A percentile compares a stretch with the other conserved stretches of the same genome.
Evolutionary conservation across 1,140 invertebrate species (phyloP).

Genomic region (Leptoteleia sp.): DNA sequence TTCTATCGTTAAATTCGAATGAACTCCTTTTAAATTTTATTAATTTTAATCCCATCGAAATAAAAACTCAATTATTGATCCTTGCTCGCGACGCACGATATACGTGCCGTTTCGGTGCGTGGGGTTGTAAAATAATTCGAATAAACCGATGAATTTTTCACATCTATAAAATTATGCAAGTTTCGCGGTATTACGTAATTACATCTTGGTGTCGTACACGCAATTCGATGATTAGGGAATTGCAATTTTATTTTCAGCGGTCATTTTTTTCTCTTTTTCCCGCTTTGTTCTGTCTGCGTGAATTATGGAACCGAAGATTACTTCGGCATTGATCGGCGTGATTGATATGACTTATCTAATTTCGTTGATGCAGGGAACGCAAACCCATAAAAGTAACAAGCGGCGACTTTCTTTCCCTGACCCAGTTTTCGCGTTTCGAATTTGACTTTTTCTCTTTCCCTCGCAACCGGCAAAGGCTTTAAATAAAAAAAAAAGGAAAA

Average conservation of each 20-base stretch:
- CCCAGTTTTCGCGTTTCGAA: constrained; percentile 23
- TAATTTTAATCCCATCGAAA: too few relatives aligned
- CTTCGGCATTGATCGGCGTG: constrained; percentile 26
- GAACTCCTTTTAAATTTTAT: too few relatives aligned
- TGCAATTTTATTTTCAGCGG: constrained; percentile 37
- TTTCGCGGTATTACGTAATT: constrained; percentile 34
- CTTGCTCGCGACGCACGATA: too few relatives aligned
- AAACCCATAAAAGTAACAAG: constrained; percentile 6
- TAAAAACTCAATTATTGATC: too few relatives aligned
- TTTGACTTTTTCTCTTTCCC: constrained; percentile 3
- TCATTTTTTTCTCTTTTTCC: constrained; percentile 22
- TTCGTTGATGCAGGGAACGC: constrained; percentile 22
- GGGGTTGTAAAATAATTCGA: constrained; percentile 10
- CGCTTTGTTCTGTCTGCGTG: constrained; percentile 18
- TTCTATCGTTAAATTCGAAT: too few relatives aligned
- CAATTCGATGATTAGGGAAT: constrained; percentile 52
- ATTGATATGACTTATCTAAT: constrained; percentile 56
- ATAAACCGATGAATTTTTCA: constrained; percentile 18
- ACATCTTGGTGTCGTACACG: constrained; percentile 42
- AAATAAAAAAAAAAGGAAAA: constrained; percentile 36
- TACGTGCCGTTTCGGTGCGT: too few relatives aligned
- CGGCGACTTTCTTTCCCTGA: constrained; percentile 3
- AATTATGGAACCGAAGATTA: constrained; percentile 52
- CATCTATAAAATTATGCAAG: constrained; percentile 37
- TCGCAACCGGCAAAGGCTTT: constrained; percentile 1